Evolutionary conservation across 2,888 invertebrate genomes (phyloP), one percentile per base, ranked within the genome.

Genomic region (Caenorhabditis zanzibari): DNA sequence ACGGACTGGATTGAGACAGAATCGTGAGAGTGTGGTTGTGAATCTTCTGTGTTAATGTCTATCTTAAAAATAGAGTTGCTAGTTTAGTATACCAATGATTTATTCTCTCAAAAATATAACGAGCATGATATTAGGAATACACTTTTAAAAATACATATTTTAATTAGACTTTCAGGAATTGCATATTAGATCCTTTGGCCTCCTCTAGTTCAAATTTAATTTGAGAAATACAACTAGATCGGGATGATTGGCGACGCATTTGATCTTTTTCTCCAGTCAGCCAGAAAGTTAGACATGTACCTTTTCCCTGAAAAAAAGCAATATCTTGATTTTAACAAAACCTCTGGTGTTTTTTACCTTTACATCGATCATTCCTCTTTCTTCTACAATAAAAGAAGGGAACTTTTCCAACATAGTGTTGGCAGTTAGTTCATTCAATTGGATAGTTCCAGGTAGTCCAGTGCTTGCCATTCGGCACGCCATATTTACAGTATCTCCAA

Each of bases 401-500:
- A 81, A 86, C 24, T 86, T 81, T 0, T 81, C 75, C 16, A 68
- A 61, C n/a, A 85, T 24, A 19, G 81, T 58, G 19, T 75, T 58
- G 0, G 77, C 52, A 4, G 86, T 79, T 58, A 82, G 61, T 49
- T 86, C 86, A 47, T 71, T 85, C n/a, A 88, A 81, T 58, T 88
- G 87, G 72, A 88, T 88, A 49, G 81, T 87, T 16, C 82, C 82
- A 1, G 88, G 87, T 2, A 64, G 26, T 10, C 79, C 72, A 19
- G 84, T 84, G 14, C 83, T 77, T 1, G 86, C 88, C 88, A 88
- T 88, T 73, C 85, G 81, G 54, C 86, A 87, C n/a, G 88, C 86
- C 81, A 86, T 82, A 49, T 87, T 88, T 0, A 88, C 88, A 12
- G 87, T 85, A 28, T 88, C 88, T 14, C 88, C 88, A 54, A 88